Conservation (phyloP, 1,140 invertebrate species). For the Delia radicum region DNA sequence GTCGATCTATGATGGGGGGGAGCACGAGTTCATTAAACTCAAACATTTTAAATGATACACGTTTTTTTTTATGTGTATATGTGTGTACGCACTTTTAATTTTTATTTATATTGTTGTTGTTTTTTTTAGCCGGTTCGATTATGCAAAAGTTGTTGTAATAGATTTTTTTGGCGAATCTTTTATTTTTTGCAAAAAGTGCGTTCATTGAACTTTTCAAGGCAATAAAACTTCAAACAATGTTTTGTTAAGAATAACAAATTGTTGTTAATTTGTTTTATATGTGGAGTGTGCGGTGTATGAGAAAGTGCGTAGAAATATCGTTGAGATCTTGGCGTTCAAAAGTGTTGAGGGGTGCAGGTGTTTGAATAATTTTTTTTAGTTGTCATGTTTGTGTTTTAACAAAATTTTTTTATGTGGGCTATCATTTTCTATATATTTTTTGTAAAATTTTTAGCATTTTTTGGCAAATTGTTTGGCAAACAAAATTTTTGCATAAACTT, state of each 20-base stretch:
- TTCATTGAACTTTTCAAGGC: constrained; percentile 27
- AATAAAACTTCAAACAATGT: not conserved
- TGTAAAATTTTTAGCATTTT: too few relatives aligned
- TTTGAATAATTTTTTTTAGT: too few relatives aligned
- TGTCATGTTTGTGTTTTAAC: not conserved
- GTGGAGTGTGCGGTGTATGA: not conserved
- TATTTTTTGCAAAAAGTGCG: not conserved
- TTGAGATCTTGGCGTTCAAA: not conserved
- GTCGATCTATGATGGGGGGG: too few relatives aligned
- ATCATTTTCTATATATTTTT: too few relatives aligned
- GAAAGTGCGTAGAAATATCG: not conserved
- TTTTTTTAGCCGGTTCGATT: not conserved
- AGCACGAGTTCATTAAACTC: too few relatives aligned
- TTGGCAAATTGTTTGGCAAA: constrained; percentile 3
- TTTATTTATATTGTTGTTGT: not conserved
- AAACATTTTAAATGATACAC: too few relatives aligned
- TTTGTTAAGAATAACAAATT: not conserved
- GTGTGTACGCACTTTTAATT: not conserved
- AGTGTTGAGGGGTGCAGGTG: not conserved
- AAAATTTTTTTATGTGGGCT: too few relatives aligned
- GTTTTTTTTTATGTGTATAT: too few relatives aligned
- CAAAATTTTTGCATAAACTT: not conserved
- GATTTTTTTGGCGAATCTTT: not conserved
- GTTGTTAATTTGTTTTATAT: too few relatives aligned
- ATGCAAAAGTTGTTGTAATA: constrained; percentile 5